Conservation (phyloP, 2,888 invertebrate species). For the Callosobruchus maculatus region DNA sequence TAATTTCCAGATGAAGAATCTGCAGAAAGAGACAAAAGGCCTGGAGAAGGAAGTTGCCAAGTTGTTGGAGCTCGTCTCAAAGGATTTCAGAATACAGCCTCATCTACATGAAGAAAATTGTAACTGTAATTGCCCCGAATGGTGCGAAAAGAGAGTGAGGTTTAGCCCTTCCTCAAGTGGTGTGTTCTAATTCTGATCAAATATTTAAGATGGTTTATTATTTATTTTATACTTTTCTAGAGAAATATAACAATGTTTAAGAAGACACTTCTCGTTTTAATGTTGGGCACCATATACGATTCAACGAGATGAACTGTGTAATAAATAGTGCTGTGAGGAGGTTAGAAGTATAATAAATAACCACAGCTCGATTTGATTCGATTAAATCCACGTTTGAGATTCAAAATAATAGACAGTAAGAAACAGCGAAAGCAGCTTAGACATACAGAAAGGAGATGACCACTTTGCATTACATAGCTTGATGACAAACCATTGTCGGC, state of each 20-base stretch:
- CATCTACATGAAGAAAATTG: neutral
- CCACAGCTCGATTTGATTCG: too few relatives aligned
- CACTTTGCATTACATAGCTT: too few relatives aligned
- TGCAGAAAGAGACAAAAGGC: slow-evolving; percentile 37
- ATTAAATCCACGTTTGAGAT: too few relatives aligned
- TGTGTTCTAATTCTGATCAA: neutral
- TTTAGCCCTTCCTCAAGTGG: neutral
- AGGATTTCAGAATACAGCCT: slow-evolving; percentile 6
- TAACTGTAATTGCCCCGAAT: neutral
- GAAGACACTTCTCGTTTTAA: too few relatives aligned
- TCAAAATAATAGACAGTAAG: too few relatives aligned
- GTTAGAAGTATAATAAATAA: too few relatives aligned
- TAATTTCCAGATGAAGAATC: slow-evolving; percentile 29
- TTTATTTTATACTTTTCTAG: slow-evolving; percentile 2
- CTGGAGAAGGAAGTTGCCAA: slow-evolving; percentile 36
- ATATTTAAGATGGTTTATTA: neutral
- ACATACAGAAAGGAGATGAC: too few relatives aligned
- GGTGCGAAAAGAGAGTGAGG: neutral
- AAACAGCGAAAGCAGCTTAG: too few relatives aligned
- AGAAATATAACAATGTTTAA: neutral
- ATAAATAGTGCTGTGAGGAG: too few relatives aligned
- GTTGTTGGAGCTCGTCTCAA: slow-evolving; percentile 30
- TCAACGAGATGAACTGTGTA: too few relatives aligned
- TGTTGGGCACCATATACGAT: too few relatives aligned
- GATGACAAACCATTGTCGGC: too few relatives aligned